Conservation (phyloP, 2,113 vertebrate genomes). For the Vulpes lagopus region DNA sequence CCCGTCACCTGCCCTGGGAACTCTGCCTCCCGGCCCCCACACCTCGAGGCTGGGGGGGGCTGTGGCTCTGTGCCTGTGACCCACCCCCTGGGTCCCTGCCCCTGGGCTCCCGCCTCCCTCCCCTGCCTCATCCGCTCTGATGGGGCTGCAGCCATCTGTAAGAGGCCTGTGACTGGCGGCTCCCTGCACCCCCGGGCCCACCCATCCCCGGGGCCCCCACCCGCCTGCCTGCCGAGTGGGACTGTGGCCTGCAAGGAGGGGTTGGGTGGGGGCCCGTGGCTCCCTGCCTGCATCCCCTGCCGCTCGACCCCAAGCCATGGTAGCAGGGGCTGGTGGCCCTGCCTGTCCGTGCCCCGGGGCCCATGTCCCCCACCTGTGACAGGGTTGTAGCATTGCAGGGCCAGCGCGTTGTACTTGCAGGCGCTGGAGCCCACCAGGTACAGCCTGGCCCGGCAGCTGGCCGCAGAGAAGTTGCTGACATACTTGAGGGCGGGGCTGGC, state of each 20-base stretch:
- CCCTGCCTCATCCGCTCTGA: fast-evolving
- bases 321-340: not conserved
- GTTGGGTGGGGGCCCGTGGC: not conserved
- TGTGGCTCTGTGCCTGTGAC: not conserved
- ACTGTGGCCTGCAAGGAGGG: not conserved
- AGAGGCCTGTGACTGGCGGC: not conserved
- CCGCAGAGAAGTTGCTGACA: constrained; percentile 95
- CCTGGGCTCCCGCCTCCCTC: not conserved
- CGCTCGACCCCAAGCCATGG: too few species aligned
- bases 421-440: constrained; percentile 98
- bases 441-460: constrained; percentile 93
- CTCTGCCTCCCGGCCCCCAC: not conserved
- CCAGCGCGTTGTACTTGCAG: constrained; percentile 95
- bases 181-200: fast-evolving
- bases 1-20: fast-evolving
- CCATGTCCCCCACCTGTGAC: constrained; percentile 89
- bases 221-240: fast-evolving
- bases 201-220: fast-evolving
- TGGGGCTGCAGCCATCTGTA: not conserved
- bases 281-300: too few species aligned
- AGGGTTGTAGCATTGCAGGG: constrained; percentile 98
- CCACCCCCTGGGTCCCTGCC: fast-evolving
- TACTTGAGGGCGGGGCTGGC: constrained; percentile 94
- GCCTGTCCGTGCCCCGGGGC: fast-evolving
- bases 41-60: not conserved